Evolutionary conservation across 1,140 invertebrate species (phyloP).

Genomic region (Pentalonia nigronervosa): DNA sequence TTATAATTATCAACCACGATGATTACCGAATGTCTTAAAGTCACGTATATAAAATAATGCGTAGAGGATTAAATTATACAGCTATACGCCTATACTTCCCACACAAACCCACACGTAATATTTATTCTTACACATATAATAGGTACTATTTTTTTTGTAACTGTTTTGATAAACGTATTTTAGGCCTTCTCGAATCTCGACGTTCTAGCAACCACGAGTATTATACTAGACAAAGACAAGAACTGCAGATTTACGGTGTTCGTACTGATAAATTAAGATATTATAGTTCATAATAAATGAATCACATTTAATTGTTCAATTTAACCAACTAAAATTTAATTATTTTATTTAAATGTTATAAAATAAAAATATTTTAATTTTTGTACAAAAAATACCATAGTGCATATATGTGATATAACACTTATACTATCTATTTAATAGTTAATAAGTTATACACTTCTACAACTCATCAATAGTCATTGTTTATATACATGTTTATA

Average conservation of each 20-base stretch:
- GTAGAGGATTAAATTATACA: neutral
- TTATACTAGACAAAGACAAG: neutral
- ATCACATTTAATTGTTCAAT: neutral
- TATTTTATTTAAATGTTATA: neutral
- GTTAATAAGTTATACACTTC: neutral
- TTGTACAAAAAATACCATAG: too few species aligned
- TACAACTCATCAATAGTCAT: too few species aligned
- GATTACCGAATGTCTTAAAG: neutral
- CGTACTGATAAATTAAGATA: neutral
- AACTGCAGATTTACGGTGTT: neutral
- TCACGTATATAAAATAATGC: neutral
- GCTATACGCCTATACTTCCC: neutral
- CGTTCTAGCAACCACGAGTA: neutral
- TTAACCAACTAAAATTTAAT: neutral
- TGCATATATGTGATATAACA: too few species aligned
- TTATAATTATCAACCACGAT: neutral
- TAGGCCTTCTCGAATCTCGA: neutral
- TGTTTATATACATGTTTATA: too few species aligned
- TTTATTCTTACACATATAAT: neutral
- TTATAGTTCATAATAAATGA: neutral
- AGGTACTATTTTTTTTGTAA: neutral
- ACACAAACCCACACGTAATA: conserved; percentile 15
- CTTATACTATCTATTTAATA: too few species aligned
- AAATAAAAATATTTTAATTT: neutral
- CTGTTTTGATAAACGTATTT: neutral